These are phyloP conservation scores for Megaceryle torquata DNA, from an alignment of 2,113 vertebrate species.

Conservation along the genomic window DNA sequence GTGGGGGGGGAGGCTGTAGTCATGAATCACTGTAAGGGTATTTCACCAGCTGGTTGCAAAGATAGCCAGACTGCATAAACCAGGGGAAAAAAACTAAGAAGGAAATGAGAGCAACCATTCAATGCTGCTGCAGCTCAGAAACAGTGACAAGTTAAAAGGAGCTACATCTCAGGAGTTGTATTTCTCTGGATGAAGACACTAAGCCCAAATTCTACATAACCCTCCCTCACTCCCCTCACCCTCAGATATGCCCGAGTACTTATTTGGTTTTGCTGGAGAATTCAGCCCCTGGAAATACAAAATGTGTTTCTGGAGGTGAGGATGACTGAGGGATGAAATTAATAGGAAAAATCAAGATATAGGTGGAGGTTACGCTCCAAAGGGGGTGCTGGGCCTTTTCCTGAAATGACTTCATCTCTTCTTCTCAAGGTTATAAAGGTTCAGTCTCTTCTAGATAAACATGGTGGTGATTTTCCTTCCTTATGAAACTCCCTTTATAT, in stretches of 20 bases:
- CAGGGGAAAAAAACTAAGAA: background rate
- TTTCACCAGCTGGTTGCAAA: conserved; percentile 39
- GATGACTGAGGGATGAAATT: background rate
- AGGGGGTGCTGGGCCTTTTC: background rate
- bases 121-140: background rate
- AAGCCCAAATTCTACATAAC: background rate
- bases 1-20: background rate
- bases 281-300: background rate
- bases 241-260: background rate
- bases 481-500: conserved; percentile 60
- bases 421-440: conserved; percentile 39
- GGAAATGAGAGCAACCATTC: background rate
- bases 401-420: background rate
- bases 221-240: too few species aligned
- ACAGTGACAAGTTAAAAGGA: background rate
- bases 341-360: background rate
- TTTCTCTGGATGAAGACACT: background rate
- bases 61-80: background rate
- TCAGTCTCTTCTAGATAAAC: conserved; percentile 31
- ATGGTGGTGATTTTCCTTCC: conserved; percentile 54
- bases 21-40: conserved; percentile 19
- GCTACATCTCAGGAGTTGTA: background rate
- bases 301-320: background rate
- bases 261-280: background rate
- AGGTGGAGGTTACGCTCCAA: background rate